phyloP scores from a whole-genome alignment of 37 sponge, comb jelly and placozoan genomes.

The Petrosia ficiformis region DNA sequence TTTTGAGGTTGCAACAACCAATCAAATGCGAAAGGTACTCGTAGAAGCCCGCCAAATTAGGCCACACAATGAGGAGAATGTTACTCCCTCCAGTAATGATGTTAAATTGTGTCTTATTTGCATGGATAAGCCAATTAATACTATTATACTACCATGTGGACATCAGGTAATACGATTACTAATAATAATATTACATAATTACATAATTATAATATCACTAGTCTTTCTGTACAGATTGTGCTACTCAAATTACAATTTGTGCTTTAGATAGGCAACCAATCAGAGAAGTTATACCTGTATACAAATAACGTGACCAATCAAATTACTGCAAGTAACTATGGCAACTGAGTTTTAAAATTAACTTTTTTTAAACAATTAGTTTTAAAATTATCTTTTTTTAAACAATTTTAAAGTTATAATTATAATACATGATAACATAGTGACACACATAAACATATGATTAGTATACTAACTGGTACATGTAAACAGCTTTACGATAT shows the following conservation, averaged over 20 bases:
- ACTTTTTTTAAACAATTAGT: too few relatives aligned
- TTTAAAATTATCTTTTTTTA: too few relatives aligned
- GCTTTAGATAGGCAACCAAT: conserved; percentile 69
- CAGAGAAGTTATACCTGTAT: conserved; percentile 62
- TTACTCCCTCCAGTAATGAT: conserved; percentile 6
- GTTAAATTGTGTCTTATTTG: conserved; percentile 61
- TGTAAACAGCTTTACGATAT: too few relatives aligned
- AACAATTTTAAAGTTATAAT: too few relatives aligned
- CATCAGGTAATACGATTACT: conserved; percentile 81
- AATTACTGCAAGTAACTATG: too few relatives aligned
- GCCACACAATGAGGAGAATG: neutral
- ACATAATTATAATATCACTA: conserved; percentile 73
- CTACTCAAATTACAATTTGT: conserved; percentile 40
- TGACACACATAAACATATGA: too few relatives aligned
- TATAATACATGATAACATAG: too few relatives aligned
- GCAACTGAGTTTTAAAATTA: too few relatives aligned
- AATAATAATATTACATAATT: conserved; percentile 72
- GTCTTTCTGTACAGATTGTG: conserved; percentile 70
- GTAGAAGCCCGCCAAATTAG: conserved; percentile 41
- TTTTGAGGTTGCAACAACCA: conserved; percentile 74
- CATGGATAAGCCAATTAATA: conserved; percentile 64
- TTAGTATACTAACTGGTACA: too few relatives aligned
- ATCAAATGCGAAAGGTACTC: conserved; percentile 69
- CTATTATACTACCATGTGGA: conserved; percentile 78
- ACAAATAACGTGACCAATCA: conserved; percentile 36